Evolutionary conservation across 2,113 vertebrate genomes (phyloP), one percentile per base, ranked within the genome.

Genomic region (Neopipo cinnamomea): DNA sequence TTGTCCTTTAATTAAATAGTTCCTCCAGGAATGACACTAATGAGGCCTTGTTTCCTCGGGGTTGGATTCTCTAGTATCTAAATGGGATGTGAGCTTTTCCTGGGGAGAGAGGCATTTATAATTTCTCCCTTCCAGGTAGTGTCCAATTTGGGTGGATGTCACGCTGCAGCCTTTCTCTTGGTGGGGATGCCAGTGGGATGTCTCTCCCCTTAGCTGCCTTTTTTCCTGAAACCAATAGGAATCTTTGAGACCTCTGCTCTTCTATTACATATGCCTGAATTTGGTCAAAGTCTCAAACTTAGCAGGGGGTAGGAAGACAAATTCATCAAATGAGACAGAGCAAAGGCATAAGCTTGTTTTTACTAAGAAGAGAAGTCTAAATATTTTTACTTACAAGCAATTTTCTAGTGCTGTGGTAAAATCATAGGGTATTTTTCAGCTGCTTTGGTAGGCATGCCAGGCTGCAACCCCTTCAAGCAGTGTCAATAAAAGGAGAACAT

Each of bases 1-100:
- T 93, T 96, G 95, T 94, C 95, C 93, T 96, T 95, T 96, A 96
- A 95, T 96, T 95, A 96, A 94, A 68, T 76, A 96, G 90, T 62
- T 96, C 94, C 92, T 94, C 14, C 1, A 91, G 91, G 85, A 94
- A 90, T 71, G 89, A 88, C 85, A 88, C 88, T 96, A 96, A 94
- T 68, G 89, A 96, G 94, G 93, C 65, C 95, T 92, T 95, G 89
- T 96, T 93, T 96, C 96, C 95, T 95, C 76, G 81, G 94, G 96
- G 93, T 47, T 93, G 86, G 94, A 95, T 95, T 96, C 94, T 81
- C 91, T 89, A 55, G 83, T 95, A 96, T 92, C 94, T 97, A 94
- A 96, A 92, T 72, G 77, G 93, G 78, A 93, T 95, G 82, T 90
- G 75, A 96, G 63, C 67, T 95, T 85, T 97, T 96, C 89, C 89